A percentile compares a stretch with the other conserved stretches of the same genome.
Evolutionary conservation across 2,113 vertebrate genomes (phyloP).

Genomic region (Dicentrarchus labrax): DNA sequence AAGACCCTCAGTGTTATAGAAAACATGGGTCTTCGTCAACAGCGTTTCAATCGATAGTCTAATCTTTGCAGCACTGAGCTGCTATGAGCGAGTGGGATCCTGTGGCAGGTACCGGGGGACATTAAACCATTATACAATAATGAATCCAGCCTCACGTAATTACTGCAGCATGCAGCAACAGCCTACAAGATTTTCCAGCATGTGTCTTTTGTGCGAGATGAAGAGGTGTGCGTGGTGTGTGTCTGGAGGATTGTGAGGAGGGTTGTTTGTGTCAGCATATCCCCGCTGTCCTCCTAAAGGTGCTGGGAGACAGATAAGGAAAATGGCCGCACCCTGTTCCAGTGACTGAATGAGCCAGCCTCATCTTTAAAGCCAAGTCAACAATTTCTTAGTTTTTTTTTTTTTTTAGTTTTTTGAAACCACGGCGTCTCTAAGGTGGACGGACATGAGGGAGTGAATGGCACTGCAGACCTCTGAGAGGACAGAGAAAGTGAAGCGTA

Average conservation of each 20-base stretch:
- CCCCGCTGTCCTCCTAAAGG: conserved; percentile 40
- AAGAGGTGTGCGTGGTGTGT: conserved; percentile 28
- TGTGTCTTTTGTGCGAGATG: conserved; percentile 34
- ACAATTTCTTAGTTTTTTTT: conserved; percentile 4
- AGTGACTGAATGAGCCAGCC: conserved; percentile 23
- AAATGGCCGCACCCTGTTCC: conserved; percentile 25
- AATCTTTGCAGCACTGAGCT: conserved; percentile 24
- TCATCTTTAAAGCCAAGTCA: conserved; percentile 29
- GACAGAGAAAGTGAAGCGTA: conserved; percentile 1
- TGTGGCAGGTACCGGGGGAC: conserved; percentile 40
- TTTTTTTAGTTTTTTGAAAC: neutral
- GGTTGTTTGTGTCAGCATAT: conserved; percentile 46
- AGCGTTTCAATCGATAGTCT: conserved; percentile 37
- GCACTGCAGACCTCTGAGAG: conserved; percentile 8
- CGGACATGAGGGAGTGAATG: neutral
- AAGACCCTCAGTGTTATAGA: neutral
- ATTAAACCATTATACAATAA: conserved; percentile 55
- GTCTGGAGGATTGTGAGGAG: conserved; percentile 25
- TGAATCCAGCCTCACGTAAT: conserved; percentile 55
- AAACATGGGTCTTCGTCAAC: neutral
- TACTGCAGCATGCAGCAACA: conserved; percentile 47
- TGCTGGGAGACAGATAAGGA: conserved; percentile 62
- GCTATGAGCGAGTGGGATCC: conserved; percentile 27
- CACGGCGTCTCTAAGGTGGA: neutral
- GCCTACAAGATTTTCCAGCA: conserved; percentile 35